Evolutionary conservation across 2,888 invertebrate species (phyloP).

Genomic region (Meganola albula): DNA sequence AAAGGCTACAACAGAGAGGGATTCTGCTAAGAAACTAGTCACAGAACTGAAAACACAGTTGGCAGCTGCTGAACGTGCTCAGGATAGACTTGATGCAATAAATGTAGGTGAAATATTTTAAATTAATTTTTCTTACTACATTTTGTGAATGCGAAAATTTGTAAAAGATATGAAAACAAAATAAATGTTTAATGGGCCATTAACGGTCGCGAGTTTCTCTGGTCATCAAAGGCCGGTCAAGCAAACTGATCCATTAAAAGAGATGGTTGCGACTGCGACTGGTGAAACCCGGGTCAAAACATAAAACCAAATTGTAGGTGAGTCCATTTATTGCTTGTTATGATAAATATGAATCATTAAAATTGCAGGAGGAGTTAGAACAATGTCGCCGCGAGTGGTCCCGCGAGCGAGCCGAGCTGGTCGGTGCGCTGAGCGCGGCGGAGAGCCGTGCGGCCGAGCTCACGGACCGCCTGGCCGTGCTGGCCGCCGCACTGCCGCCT

Average conservation of each 20-base stretch:
- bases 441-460: slow-evolving; percentile 87
- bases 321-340: too few species aligned
- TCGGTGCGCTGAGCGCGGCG: slow-evolving; percentile 83
- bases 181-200: too few species aligned
- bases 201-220: too few species aligned
- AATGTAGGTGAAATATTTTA: slow-evolving; percentile 43
- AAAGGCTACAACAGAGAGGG: slow-evolving; percentile 46
- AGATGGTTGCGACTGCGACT: too few species aligned
- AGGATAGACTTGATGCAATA: slow-evolving; percentile 61
- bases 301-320: too few species aligned
- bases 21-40: slow-evolving; percentile 47
- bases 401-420: slow-evolving; percentile 82
- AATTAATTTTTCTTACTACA: too few species aligned
- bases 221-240: too few species aligned
- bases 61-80: slow-evolving; percentile 59
- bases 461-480: slow-evolving; percentile 70
- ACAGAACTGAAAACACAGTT: slow-evolving; percentile 46
- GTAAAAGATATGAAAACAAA: too few species aligned
- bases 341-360: too few species aligned
- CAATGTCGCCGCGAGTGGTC: slow-evolving; percentile 84
- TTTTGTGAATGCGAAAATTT: too few species aligned
- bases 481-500: slow-evolving; percentile 73
- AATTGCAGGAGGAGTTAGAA: slow-evolving; percentile 86
- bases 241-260: too few species aligned
- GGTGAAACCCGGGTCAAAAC: too few species aligned